These are phyloP conservation scores for Petrocephalus schoutedeni DNA, from an alignment of 2,797 vertebrate genomes.

Conservation along the genomic window DNA sequence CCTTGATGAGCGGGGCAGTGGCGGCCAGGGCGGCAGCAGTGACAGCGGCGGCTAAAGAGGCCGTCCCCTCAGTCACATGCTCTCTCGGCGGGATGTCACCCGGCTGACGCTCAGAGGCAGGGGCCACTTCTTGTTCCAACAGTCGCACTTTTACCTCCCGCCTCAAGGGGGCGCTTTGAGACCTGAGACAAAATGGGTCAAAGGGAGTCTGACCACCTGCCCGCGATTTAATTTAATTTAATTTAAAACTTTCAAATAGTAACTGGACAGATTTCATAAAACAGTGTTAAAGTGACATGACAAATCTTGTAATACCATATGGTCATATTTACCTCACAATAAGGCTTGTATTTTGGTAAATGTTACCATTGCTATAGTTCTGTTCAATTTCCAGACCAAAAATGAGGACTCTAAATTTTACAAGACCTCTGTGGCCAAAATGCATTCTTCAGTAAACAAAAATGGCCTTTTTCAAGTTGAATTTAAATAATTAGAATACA, in stretches of 20 bases:
- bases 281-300: neutral
- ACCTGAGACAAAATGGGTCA: slow-evolving; percentile 46
- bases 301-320: neutral
- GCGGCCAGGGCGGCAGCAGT: slow-evolving; percentile 70
- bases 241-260: neutral
- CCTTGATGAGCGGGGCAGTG: slow-evolving; percentile 72
- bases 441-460: neutral
- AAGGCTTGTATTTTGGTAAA: neutral
- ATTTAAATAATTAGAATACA: neutral
- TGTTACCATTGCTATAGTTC: neutral
- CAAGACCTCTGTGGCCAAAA: neutral
- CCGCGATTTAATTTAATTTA: neutral
- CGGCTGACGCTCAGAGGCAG: slow-evolving; percentile 26
- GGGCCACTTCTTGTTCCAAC: slow-evolving; percentile 43
- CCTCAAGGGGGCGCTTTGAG: slow-evolving; percentile 58
- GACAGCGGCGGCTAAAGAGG: slow-evolving; percentile 60
- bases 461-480: neutral
- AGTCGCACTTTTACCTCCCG: slow-evolving; percentile 76
- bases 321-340: neutral
- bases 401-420: neutral
- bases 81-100: slow-evolving; percentile 15
- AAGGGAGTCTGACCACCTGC: neutral
- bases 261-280: neutral
- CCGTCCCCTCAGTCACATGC: slow-evolving; percentile 32
- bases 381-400: neutral